These are phyloP conservation scores for Troides helena DNA, from an alignment of 2,888 invertebrate genomes.

Conservation along the genomic window DNA sequence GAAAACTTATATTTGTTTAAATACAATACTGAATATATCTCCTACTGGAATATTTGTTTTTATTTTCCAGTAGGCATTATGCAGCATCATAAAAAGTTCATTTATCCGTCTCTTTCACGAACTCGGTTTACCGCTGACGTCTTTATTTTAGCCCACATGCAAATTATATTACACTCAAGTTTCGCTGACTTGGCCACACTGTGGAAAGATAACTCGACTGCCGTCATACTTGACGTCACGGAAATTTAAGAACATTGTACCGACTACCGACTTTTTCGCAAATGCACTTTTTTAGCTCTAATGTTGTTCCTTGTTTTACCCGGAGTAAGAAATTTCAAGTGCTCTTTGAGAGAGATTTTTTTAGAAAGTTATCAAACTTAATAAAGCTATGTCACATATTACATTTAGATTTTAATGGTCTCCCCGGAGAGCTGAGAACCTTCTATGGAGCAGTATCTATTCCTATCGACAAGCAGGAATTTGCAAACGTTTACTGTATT, in stretches of 20 bases:
- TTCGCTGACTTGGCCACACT: conserved; percentile 64
- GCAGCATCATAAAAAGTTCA: not conserved
- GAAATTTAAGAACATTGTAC: conserved; percentile 29
- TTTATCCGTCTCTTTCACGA: conserved; percentile 21
- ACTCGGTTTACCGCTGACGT: conserved; percentile 49
- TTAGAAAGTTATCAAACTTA: too few relatives aligned
- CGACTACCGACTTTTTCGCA: conserved; percentile 24
- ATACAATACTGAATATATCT: not conserved
- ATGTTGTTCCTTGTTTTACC: conserved; percentile 6
- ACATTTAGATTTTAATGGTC: too few relatives aligned
- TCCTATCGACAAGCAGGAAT: too few relatives aligned
- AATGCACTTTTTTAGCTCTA: conserved; percentile 23
- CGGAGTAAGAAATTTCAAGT: not conserved
- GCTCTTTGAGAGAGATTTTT: not conserved
- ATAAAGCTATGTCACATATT: too few relatives aligned
- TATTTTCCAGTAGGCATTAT: not conserved
- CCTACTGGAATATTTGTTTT: not conserved
- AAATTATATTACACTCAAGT: conserved; percentile 72
- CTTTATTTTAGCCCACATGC: conserved; percentile 63
- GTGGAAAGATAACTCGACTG: conserved; percentile 58
- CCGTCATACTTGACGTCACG: conserved; percentile 40
- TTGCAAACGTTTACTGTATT: too few relatives aligned
- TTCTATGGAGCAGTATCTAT: too few relatives aligned
- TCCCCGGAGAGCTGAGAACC: too few relatives aligned
- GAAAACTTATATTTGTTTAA: not conserved